Percentiles rank a stretch among this genome's conserved stretches.
Evolutionary conservation across 2,113 vertebrate species (phyloP).

Genomic region (Ceyx margarethae): DNA sequence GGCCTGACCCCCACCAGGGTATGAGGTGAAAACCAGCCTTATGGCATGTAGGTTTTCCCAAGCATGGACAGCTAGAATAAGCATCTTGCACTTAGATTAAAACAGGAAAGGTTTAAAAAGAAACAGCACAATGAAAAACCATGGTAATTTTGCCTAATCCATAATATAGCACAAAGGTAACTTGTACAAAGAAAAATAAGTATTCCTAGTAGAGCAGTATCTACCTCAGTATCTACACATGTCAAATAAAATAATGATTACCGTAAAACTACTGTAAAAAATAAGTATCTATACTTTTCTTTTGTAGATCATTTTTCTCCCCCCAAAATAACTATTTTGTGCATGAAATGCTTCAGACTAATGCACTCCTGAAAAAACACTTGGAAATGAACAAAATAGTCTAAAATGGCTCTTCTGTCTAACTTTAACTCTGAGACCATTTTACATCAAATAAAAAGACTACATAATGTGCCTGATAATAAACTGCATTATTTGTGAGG

Average conservation of each 20-base stretch:
- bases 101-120: neutral
- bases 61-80: neutral
- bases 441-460: constrained; percentile 27
- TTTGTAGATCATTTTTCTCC: neutral
- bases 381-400: constrained; percentile 26
- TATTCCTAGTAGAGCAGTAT: neutral
- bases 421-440: constrained; percentile 48
- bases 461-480: constrained; percentile 20
- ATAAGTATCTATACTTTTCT: constrained; percentile 17
- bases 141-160: neutral
- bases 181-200: neutral
- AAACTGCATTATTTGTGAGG: neutral
- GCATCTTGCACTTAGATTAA: neutral
- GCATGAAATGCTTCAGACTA: constrained; percentile 36
- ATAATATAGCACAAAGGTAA: neutral
- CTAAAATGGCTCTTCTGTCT: constrained; percentile 40
- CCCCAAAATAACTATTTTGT: constrained; percentile 37
- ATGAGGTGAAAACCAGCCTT: neutral
- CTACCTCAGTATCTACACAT: neutral
- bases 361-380: constrained; percentile 28
- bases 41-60: neutral
- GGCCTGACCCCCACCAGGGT: rapidly evolving
- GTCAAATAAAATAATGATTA: constrained; percentile 1
- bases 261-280: constrained; percentile 19
- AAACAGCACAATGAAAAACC: neutral